phyloP scores from a whole-genome alignment of 2,888 invertebrate genomes.

The Drosophila anomelani region DNA sequence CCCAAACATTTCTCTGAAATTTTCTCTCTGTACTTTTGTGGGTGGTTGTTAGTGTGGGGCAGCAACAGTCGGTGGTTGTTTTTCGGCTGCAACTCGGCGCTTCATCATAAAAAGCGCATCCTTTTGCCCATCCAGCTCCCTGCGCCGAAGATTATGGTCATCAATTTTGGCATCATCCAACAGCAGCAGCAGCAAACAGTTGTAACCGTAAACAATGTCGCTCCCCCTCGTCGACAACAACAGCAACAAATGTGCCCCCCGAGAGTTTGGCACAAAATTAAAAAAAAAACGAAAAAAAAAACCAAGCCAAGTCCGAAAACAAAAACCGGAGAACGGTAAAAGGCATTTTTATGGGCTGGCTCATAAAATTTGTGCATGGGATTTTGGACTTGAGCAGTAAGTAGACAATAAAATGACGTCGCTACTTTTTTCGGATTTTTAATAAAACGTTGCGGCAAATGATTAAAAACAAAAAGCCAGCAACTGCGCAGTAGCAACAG shows the following conservation, averaged over 20 bases:
- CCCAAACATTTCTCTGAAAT: too few species aligned
- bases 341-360: slow-evolving; percentile 76
- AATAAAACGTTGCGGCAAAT: slow-evolving; percentile 73
- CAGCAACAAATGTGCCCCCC: slow-evolving; percentile 74
- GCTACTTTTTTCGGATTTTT: slow-evolving; percentile 63
- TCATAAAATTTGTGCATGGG: slow-evolving; percentile 80
- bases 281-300: slow-evolving; percentile 20
- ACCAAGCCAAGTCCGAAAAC: slow-evolving; percentile 17
- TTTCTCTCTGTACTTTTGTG: slow-evolving; percentile 14
- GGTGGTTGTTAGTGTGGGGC: slow-evolving; percentile 38
- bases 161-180: slow-evolving; percentile 81
- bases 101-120: slow-evolving; percentile 79
- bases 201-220: slow-evolving; percentile 77
- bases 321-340: slow-evolving; percentile 54
- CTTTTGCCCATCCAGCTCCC: slow-evolving; percentile 51
- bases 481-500: slow-evolving; percentile 51
- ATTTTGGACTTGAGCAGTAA: slow-evolving; percentile 71
- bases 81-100: slow-evolving; percentile 64
- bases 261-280: slow-evolving; percentile 55
- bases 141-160: slow-evolving; percentile 81
- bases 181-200: slow-evolving; percentile 67
- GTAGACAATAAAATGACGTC: slow-evolving; percentile 80
- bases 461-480: slow-evolving; percentile 67
- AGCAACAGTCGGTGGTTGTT: slow-evolving; percentile 57
- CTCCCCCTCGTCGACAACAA: slow-evolving; percentile 45